Conservation (phyloP, 2,797 vertebrate genomes). For the Syncerus caffer region DNA sequence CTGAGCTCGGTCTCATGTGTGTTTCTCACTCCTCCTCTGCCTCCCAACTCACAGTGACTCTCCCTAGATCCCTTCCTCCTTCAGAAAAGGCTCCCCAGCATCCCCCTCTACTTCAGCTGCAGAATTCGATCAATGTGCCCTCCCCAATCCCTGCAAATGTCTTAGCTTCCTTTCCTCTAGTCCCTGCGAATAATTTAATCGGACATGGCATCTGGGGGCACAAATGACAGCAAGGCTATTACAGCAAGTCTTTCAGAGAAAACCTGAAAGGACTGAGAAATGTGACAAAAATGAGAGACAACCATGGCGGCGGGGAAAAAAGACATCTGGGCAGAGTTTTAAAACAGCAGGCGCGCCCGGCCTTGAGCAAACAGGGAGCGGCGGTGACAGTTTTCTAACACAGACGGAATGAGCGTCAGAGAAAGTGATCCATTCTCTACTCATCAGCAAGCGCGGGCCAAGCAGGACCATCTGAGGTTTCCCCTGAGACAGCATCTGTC, state of each 20-base stretch:
- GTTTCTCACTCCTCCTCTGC: background rate
- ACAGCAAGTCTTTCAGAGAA: background rate
- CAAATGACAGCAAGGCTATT: background rate
- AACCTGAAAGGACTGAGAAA: slow-evolving; percentile 2
- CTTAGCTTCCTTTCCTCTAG: background rate
- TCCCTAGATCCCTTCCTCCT: background rate
- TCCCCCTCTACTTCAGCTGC: background rate
- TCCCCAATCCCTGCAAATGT: background rate
- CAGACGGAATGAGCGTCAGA: background rate
- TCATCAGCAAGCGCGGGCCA: background rate
- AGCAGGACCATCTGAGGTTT: slow-evolving; percentile 28
- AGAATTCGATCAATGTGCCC: background rate
- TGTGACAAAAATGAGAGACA: slow-evolving; percentile 5
- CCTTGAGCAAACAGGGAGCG: slow-evolving; percentile 23
- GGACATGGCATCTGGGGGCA: background rate
- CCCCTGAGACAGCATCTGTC: slow-evolving; percentile 29
- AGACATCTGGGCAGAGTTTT: slow-evolving; percentile 49
- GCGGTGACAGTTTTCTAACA: slow-evolving; percentile 29
- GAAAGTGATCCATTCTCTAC: slow-evolving; percentile 39
- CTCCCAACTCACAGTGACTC: background rate
- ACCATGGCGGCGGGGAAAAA: accelerated
- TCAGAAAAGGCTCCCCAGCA: background rate
- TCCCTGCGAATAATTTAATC: slow-evolving; percentile 4
- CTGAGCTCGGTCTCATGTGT: background rate
- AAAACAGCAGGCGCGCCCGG: background rate